These are phyloP conservation scores for Drosophila quadrilineata DNA, from an alignment of 1,140 invertebrate genomes.

Conservation along the genomic window DNA sequence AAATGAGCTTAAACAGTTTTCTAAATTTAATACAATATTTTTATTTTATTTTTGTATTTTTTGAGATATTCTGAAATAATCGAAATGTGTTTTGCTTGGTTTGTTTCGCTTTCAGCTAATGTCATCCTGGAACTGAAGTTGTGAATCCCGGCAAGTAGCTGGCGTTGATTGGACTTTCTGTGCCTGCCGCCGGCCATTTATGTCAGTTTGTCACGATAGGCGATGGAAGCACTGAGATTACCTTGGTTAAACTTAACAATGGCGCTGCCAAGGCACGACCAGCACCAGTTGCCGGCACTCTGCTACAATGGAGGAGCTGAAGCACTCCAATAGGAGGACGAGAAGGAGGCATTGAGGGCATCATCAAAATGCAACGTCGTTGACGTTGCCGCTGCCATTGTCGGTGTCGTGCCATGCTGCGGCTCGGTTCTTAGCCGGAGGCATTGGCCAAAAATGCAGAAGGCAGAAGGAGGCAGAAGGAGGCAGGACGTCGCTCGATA, in stretches of 20 bases:
- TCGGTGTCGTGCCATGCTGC: constrained; percentile 32
- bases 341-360: constrained; percentile 17
- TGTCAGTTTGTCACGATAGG: constrained; percentile 79
- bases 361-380: constrained; percentile 76
- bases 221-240: constrained; percentile 78
- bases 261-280: constrained; percentile 56
- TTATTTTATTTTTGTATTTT: no score
- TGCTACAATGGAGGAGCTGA: background rate
- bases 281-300: constrained; percentile 25
- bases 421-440: constrained; percentile 48
- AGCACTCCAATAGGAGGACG: background rate
- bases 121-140: constrained; percentile 14
- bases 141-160: constrained; percentile 67
- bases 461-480: no score
- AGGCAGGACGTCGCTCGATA: no score
- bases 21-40: no score
- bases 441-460: constrained; percentile 45
- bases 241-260: constrained; percentile 79
- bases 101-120: constrained; percentile 24
- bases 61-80: no score
- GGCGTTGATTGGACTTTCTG: constrained; percentile 76
- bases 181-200: constrained; percentile 72
- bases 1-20: background rate
- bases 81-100: no score
- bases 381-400: no score